phyloP scores from a whole-genome alignment of 2,113 vertebrate species.

The Anhinga anhinga region DNA sequence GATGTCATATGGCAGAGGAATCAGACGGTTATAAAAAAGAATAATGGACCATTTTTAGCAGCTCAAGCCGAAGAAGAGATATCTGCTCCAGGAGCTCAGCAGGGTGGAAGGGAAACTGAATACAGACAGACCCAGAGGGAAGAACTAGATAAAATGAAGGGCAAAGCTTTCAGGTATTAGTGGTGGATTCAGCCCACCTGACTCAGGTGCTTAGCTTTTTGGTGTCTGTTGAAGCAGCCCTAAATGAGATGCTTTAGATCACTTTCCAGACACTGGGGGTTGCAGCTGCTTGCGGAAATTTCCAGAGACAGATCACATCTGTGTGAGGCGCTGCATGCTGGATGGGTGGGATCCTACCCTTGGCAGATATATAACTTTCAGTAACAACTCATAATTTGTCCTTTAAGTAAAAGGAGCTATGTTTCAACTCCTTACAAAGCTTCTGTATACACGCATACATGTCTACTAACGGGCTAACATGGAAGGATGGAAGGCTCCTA shows the following conservation, averaged over 20 bases:
- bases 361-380: neutral
- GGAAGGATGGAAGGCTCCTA: neutral
- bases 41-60: neutral
- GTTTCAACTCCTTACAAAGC: neutral
- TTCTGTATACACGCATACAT: neutral
- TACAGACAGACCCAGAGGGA: neutral
- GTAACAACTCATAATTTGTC: neutral
- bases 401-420: neutral
- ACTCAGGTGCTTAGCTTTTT: neutral
- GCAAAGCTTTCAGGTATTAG: neutral
- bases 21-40: neutral
- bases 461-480: neutral
- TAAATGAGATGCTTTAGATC: neutral
- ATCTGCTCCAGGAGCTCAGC: neutral
- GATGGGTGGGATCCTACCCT: neutral
- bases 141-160: rapidly evolving
- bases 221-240: neutral
- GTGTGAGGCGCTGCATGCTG: neutral
- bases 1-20: neutral
- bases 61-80: neutral
- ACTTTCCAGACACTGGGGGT: neutral
- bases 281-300: neutral
- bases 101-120: neutral
- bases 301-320: neutral
- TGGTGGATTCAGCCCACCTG: neutral